Evolutionary conservation across 92 coral and sea anemone genomes (phyloP), one percentile per base, ranked within the genome.

Genomic region (Zoanthus sociatus): DNA sequence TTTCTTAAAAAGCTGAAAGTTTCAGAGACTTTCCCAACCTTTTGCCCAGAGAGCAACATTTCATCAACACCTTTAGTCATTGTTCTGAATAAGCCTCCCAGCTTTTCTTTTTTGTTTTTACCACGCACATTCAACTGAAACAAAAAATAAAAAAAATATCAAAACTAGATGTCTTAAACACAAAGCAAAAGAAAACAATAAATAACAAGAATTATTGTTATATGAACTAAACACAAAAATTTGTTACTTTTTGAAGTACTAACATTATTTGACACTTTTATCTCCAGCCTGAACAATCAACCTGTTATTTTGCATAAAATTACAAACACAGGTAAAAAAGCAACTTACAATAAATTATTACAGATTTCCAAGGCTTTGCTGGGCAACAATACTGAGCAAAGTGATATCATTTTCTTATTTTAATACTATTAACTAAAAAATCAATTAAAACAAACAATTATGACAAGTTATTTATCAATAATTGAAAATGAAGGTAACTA

Each of bases 1-100:
- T 37, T 37, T 37, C 42, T 37, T 2, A 37, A 9, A 17, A 7
- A 7, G 5, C 8, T 17, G 21, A 0, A 63, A 18, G 3, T 7
- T 0, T 21, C 9, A 17, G 69, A 5, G 69, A 63, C 12, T 51
- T 13, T 7, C 21, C 42, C 56, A 87, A 96, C 99, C 97, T 93
- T 96, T 85, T 96, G 99, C 45, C 98, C 89, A 37, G 99, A 95
- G 18, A 96, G 82, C 13, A 96, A 84, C 54, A 91, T 98, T 89
- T 96, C 99, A 76, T 96, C 99, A 4, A 96, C 99, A 21, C 99
- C 99, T 84, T 96, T 96, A 53, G 97, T 98, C 87, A 96, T 92
- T 30, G 98, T 98, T 56, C 93, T 96, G 86, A 96, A 92, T 1
- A 96, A 87, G 11, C 99, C 99, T 47, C 99, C 99, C 78, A 96